A percentile compares a stretch with the other conserved stretches of the same genome.
Conservation (phyloP, 2,113 vertebrate genomes). For the Tauraco erythrolophus region DNA sequence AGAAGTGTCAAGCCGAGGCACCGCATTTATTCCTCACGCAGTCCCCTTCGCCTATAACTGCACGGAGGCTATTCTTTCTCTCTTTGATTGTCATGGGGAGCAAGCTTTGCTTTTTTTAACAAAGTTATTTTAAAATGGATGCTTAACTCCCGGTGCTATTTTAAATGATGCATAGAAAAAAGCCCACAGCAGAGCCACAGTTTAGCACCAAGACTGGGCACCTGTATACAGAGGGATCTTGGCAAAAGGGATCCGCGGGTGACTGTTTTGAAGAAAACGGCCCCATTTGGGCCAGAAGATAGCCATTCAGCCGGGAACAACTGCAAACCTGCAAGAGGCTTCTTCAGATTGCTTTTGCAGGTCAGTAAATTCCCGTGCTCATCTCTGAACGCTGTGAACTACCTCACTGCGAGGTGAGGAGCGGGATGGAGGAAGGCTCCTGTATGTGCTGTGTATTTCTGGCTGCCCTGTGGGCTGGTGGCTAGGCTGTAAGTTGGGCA, state of each 20-base stretch:
- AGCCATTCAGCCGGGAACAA: not conserved
- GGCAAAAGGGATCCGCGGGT: not conserved
- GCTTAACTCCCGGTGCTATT: constrained; percentile 54
- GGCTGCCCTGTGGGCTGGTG: not conserved
- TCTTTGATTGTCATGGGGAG: constrained; percentile 24
- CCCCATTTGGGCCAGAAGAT: not conserved
- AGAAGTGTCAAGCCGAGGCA: constrained; percentile 62
- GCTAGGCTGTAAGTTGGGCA: not conserved
- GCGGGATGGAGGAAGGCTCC: rapidly evolving
- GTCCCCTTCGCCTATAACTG: constrained; percentile 33
- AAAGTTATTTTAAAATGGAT: constrained; percentile 60
- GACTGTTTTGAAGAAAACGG: not conserved
- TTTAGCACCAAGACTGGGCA: not conserved
- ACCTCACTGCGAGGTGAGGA: not conserved
- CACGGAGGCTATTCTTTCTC: not conserved
- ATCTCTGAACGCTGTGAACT: not conserved
- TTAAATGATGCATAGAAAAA: constrained; percentile 46
- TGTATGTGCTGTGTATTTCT: not conserved
- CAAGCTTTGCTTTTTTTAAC: constrained; percentile 52
- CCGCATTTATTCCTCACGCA: constrained; percentile 45
- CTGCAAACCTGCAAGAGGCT: not conserved
- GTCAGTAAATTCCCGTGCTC: not conserved
- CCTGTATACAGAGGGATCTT: not conserved
- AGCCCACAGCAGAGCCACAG: not conserved
- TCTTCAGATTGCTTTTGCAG: not conserved